Percentiles rank a stretch among this genome's conserved stretches.
phyloP scores from a whole-genome alignment of 1,140 invertebrate genomes.

The Eufriesea mexicana region DNA sequence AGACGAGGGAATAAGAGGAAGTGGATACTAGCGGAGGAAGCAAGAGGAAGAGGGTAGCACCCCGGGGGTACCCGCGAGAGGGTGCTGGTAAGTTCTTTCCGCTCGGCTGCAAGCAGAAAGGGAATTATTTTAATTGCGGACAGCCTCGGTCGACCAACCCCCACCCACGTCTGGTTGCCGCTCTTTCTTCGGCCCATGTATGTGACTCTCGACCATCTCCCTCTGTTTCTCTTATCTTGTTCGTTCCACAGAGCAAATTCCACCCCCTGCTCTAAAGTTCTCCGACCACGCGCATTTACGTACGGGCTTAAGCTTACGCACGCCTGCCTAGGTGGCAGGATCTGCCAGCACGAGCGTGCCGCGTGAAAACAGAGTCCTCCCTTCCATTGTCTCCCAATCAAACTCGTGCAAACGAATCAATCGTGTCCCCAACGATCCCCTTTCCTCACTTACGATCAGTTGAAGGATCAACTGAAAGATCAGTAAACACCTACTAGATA shows the following conservation, averaged over 20 bases:
- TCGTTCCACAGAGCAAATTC: constrained; percentile 65
- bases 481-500: too few relatives aligned
- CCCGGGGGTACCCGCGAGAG: constrained; percentile 68
- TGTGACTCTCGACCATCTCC: constrained; percentile 52
- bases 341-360: constrained; percentile 29
- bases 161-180: constrained; percentile 45
- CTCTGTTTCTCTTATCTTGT: constrained; percentile 36
- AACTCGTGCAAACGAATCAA: constrained; percentile 19
- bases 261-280: constrained; percentile 44
- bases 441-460: background rate
- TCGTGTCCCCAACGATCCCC: background rate
- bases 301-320: constrained; percentile 55
- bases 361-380: background rate
- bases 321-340: constrained; percentile 49
- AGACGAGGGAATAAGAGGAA: constrained; percentile 53
- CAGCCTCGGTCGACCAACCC: constrained; percentile 80
- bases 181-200: constrained; percentile 53
- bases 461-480: too few relatives aligned
- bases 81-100: constrained; percentile 80
- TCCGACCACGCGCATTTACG: constrained; percentile 55
- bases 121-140: constrained; percentile 84
- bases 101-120: constrained; percentile 81
- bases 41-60: constrained; percentile 61
- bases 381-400: constrained; percentile 23
- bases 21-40: constrained; percentile 28